These are phyloP conservation scores for Choloepus didactylus DNA, from an alignment of 2,797 vertebrate genomes.

Conservation along the genomic window DNA sequence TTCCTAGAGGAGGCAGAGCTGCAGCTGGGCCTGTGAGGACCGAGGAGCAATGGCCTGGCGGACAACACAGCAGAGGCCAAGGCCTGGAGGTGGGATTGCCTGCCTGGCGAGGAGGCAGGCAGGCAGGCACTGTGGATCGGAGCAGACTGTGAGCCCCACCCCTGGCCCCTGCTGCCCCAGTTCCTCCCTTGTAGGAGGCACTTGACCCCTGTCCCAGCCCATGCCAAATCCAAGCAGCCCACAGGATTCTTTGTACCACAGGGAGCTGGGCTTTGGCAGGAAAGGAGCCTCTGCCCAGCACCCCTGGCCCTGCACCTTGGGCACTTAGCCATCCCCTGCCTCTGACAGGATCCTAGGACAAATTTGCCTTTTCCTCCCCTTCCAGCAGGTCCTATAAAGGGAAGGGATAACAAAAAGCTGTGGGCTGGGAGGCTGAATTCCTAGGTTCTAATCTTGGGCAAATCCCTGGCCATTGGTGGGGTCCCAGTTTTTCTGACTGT, in stretches of 20 bases:
- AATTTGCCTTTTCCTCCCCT: background rate
- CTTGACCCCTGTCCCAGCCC: background rate
- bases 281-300: background rate
- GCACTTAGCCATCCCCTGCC: background rate
- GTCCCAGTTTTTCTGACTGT: conserved; percentile 19
- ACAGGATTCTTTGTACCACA: background rate
- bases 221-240: conserved; percentile 21
- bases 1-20: conserved; percentile 56
- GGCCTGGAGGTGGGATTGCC: conserved; percentile 68
- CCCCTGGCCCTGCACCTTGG: conserved; percentile 28
- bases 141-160: conserved; percentile 35
- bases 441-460: conserved; percentile 20
- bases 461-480: background rate
- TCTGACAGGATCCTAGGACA: background rate
- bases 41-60: conserved; percentile 45
- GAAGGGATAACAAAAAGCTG: background rate
- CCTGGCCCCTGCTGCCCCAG: background rate
- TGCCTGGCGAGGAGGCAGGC: conserved; percentile 8
- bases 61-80: conserved; percentile 38
- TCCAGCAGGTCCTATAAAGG: background rate
- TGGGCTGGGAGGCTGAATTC: background rate
- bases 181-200: conserved; percentile 14
- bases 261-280: background rate
- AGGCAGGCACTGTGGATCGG: background rate
- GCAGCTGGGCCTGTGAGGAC: conserved; percentile 22